A percentile compares a stretch with the other conserved stretches of the same genome.
Evolutionary conservation across 2,888 invertebrate genomes (phyloP).

Genomic region (Trichacis sp.): DNA sequence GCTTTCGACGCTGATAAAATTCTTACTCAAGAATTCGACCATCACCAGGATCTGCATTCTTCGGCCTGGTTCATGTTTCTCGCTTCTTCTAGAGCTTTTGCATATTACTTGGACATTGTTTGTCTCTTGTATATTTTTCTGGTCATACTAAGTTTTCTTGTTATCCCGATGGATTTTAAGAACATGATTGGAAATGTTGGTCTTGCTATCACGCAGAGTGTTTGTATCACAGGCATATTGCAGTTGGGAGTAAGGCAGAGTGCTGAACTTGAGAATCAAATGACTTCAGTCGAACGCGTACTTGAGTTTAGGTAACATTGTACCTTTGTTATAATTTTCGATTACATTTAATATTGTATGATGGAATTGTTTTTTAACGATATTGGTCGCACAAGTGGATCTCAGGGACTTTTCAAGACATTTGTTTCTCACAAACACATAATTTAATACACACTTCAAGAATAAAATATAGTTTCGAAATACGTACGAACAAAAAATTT

Average conservation of each 20-base stretch:
- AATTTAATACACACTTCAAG: too few relatives aligned
- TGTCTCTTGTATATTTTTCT: constrained; percentile 88
- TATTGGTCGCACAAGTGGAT: too few relatives aligned
- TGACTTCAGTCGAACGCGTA: constrained; percentile 91
- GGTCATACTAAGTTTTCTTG: constrained; percentile 87
- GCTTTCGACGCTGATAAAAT: constrained; percentile 87
- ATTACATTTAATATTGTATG: too few relatives aligned
- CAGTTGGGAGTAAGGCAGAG: constrained; percentile 95
- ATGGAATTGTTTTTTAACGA: too few relatives aligned
- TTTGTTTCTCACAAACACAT: too few relatives aligned
- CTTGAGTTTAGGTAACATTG: constrained; percentile 73
- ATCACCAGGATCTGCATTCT: constrained; percentile 87
- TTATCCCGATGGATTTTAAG: constrained; percentile 67
- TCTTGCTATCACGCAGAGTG: constrained; percentile 83
- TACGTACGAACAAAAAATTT: too few relatives aligned
- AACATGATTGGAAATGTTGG: constrained; percentile 80
- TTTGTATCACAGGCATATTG: constrained; percentile 82
- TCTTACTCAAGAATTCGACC: constrained; percentile 83
- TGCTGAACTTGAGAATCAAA: constrained; percentile 87
- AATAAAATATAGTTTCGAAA: too few relatives aligned
- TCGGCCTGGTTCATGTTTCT: constrained; percentile 94
- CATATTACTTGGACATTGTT: constrained; percentile 90
- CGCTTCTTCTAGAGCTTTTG: constrained; percentile 91
- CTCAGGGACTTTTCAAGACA: too few relatives aligned
- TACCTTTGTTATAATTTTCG: too few relatives aligned